Conservation (phyloP, 1,140 invertebrate genomes). For the Vanessa atalanta region DNA sequence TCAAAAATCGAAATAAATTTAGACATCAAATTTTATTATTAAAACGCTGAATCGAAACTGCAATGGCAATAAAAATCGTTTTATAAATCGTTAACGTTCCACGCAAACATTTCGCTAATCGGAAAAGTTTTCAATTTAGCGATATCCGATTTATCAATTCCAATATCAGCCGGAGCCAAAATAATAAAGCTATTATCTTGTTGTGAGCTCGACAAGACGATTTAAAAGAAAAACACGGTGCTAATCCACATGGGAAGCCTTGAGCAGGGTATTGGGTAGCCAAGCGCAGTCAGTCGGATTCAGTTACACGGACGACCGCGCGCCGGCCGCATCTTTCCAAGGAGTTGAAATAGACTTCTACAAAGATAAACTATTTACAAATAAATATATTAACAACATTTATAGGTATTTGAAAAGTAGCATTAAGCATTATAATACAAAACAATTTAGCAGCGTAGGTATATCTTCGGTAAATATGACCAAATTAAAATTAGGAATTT, state of each 20-base stretch:
- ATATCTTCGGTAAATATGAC: too few species aligned
- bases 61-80: conserved; percentile 23
- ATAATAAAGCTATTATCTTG: conserved; percentile 54
- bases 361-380: conserved; percentile 12
- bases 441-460: too few species aligned
- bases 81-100: conserved; percentile 28
- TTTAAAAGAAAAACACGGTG: conserved; percentile 66
- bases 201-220: conserved; percentile 45
- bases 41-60: conserved; percentile 6
- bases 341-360: conserved; percentile 8
- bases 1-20: not conserved
- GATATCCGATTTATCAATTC: conserved; percentile 42
- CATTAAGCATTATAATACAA: too few species aligned
- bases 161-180: conserved; percentile 41
- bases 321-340: conserved; percentile 53
- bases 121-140: conserved; percentile 27
- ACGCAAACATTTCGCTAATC: conserved; percentile 20
- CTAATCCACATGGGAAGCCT: conserved; percentile 76
- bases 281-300: conserved; percentile 49
- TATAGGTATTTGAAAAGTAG: too few species aligned
- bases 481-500: too few species aligned
- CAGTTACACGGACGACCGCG: conserved; percentile 68
- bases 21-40: not conserved
- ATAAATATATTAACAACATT: not conserved
- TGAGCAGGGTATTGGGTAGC: conserved; percentile 62